Evolutionary conservation across 2,797 vertebrate genomes (phyloP).

Genomic region (Champsocephalus gunnari): DNA sequence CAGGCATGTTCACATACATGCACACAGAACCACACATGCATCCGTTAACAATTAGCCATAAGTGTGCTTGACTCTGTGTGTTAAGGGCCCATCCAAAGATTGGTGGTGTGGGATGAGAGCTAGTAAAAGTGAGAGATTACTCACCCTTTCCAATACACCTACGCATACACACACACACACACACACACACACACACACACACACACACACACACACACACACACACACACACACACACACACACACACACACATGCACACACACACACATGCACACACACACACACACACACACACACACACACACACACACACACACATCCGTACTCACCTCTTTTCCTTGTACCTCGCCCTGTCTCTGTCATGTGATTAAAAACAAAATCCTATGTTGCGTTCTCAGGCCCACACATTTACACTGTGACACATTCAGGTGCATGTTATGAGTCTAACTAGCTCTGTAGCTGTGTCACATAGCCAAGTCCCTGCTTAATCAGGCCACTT

Average conservation of each 20-base stretch:
- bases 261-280: background rate
- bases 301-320: slow-evolving; percentile 12
- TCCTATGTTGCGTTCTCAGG: slow-evolving; percentile 65
- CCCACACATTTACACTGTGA: slow-evolving; percentile 69
- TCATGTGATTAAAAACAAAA: slow-evolving; percentile 71
- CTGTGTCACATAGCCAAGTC: slow-evolving; percentile 74
- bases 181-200: background rate
- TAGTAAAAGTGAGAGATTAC: slow-evolving; percentile 76
- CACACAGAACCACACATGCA: slow-evolving; percentile 43
- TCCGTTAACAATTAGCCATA: slow-evolving; percentile 78
- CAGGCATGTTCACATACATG: slow-evolving; percentile 13
- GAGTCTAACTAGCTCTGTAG: slow-evolving; percentile 73
- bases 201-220: slow-evolving; percentile 20
- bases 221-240: background rate
- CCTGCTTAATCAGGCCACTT: slow-evolving; percentile 76
- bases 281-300: slow-evolving; percentile 13
- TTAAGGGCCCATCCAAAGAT: slow-evolving; percentile 80
- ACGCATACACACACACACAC: slow-evolving; percentile 18
- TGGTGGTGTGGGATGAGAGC: slow-evolving; percentile 76
- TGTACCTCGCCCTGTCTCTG: slow-evolving; percentile 47
- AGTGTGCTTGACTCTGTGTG: slow-evolving; percentile 82
- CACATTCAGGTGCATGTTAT: slow-evolving; percentile 65
- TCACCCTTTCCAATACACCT: slow-evolving; percentile 70
- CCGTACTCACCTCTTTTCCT: slow-evolving; percentile 44
- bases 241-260: slow-evolving; percentile 6